Percentiles rank a stretch among this genome's conserved stretches.
These are phyloP conservation scores for Sterna hirundo DNA, from an alignment of 2,113 vertebrate genomes.

Conservation along the genomic window DNA sequence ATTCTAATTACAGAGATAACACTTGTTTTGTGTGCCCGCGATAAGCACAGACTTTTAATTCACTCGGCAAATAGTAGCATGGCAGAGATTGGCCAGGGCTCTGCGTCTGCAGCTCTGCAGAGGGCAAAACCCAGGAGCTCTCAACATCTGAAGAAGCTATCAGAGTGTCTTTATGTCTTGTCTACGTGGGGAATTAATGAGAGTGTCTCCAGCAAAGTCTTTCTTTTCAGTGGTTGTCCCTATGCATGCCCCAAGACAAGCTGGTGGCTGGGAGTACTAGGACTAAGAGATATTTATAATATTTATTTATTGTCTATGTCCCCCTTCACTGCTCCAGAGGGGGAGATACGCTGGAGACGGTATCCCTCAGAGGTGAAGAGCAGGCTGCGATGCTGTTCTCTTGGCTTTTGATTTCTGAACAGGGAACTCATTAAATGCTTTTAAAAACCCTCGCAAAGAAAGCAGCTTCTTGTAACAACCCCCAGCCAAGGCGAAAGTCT, in stretches of 20 bases:
- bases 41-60: conserved; percentile 18
- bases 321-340: not conserved
- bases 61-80: not conserved
- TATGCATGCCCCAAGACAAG: not conserved
- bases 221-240: not conserved
- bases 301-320: not conserved
- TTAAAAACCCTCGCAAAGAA: not conserved
- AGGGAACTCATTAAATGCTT: not conserved
- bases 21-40: not conserved
- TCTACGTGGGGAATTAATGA: not conserved
- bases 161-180: not conserved
- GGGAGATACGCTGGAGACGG: too few relatives aligned
- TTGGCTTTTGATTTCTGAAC: not conserved
- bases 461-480: not conserved
- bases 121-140: not conserved
- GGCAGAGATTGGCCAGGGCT: not conserved
- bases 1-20: conserved; percentile 43
- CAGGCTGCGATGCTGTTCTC: not conserved
- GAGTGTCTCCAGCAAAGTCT: not conserved
- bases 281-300: not conserved
- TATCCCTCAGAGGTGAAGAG: not conserved
- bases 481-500: not conserved
- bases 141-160: not conserved
- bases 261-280: not conserved
- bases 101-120: not conserved